These are phyloP conservation scores for Morpho helenor DNA, from an alignment of 2,888 invertebrate species.

Conservation along the genomic window DNA sequence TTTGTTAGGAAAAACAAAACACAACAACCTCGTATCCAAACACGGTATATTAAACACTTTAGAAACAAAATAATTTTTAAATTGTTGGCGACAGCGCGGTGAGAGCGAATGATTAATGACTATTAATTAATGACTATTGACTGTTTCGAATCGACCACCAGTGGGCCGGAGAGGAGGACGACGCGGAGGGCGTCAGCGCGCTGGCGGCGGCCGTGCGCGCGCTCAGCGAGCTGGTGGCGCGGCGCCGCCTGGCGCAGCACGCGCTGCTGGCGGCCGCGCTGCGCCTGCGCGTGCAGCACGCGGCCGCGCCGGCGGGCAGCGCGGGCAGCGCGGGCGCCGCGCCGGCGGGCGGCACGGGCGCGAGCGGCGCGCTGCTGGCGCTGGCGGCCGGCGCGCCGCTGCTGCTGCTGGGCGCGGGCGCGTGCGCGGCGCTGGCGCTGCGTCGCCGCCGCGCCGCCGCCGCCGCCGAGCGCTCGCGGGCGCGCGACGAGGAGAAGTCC, in stretches of 20 bases:
- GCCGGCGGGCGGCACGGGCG: constrained; percentile 39
- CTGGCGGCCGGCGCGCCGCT: constrained; percentile 33
- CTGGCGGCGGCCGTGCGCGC: constrained; percentile 56
- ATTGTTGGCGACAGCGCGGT: too few species aligned
- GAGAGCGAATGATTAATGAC: too few species aligned
- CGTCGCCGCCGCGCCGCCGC: constrained; percentile 51
- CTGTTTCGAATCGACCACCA: constrained; percentile 25
- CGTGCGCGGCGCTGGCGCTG: constrained; percentile 47
- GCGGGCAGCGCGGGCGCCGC: constrained; percentile 79
- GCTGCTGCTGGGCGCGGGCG: constrained; percentile 38
- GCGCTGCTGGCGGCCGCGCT: constrained; percentile 62
- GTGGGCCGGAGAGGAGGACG: constrained; percentile 68
- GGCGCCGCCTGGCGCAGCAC: constrained; percentile 59
- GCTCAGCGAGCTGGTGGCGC: constrained; percentile 58
- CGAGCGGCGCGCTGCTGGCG: constrained; percentile 39
- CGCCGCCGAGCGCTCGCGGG: constrained; percentile 77
- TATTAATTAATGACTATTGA: too few species aligned
- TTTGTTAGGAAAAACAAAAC: too few species aligned
- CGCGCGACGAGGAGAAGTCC: constrained; percentile 90
- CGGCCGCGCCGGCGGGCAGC: constrained; percentile 28
- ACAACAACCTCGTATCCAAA: too few species aligned
- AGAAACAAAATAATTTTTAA: too few species aligned
- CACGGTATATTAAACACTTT: too few species aligned
- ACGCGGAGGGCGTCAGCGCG: constrained; percentile 42
- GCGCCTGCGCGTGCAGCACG: constrained; percentile 51